A percentile compares a stretch with the other conserved stretches of the same genome.
Evolutionary conservation across 2,113 vertebrate species (phyloP).

Genomic region (Pipra filicauda): DNA sequence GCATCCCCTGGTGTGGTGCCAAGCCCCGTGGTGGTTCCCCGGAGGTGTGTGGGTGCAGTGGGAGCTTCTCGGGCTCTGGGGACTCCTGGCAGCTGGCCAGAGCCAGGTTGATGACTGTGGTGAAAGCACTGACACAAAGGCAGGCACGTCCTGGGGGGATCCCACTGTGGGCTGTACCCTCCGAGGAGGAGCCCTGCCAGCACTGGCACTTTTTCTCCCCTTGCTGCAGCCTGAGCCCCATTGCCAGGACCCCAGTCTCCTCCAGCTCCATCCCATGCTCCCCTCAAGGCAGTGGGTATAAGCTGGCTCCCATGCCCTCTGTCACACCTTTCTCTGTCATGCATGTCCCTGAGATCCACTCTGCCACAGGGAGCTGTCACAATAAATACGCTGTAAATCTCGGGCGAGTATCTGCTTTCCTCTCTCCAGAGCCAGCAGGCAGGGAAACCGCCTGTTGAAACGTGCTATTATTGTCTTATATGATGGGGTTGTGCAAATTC

Average conservation of each 20-base stretch:
- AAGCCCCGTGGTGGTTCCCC: accelerated
- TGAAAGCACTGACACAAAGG: neutral
- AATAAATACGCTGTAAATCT: neutral
- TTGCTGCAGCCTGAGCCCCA: accelerated
- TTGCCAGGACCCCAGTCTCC: neutral
- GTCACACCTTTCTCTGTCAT: neutral
- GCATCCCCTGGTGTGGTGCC: accelerated
- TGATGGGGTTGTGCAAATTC: neutral
- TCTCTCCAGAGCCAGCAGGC: neutral
- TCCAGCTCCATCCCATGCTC: neutral
- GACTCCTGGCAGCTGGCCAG: neutral
- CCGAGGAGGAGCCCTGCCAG: accelerated
- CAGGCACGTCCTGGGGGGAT: neutral
- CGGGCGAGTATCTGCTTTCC: neutral
- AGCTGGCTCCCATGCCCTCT: neutral
- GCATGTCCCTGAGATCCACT: accelerated
- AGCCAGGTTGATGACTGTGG: accelerated
- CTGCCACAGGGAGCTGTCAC: accelerated
- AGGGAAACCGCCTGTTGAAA: neutral
- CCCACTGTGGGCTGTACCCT: no score
- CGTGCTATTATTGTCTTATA: neutral
- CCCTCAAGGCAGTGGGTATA: neutral
- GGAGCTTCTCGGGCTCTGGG: neutral
- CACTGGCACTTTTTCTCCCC: neutral
- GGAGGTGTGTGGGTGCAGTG: neutral